phyloP scores from a whole-genome alignment of 64 coral and sea anemone genomes.

The Montipora capricornis region DNA sequence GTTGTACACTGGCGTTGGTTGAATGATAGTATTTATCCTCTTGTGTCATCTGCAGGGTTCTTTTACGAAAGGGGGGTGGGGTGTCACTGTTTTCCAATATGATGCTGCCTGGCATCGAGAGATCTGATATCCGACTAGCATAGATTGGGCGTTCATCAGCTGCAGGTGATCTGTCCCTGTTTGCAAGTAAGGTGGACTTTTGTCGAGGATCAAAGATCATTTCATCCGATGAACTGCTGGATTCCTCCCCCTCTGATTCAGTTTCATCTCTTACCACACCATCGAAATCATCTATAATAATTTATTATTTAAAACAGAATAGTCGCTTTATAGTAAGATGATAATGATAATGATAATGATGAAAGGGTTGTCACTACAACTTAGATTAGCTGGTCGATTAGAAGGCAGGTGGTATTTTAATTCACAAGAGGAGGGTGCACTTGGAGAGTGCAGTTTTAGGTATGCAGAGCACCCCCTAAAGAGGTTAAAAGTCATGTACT shows the following conservation, averaged over 20 bases:
- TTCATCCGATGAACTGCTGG: conserved; percentile 79
- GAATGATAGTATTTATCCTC: neutral
- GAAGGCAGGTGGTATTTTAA: too few species aligned
- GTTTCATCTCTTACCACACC: conserved; percentile 44
- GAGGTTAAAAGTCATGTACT: too few species aligned
- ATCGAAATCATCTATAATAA: conserved; percentile 43
- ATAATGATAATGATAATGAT: too few species aligned
- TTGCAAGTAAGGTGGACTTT: neutral
- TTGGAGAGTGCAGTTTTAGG: too few species aligned
- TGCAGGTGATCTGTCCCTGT: neutral
- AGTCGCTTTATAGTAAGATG: too few species aligned
- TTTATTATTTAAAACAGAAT: neutral
- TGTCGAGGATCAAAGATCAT: conserved; percentile 64
- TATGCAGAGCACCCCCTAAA: too few species aligned
- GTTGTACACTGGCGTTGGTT: neutral
- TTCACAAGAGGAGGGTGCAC: too few species aligned
- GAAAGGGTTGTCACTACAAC: too few species aligned
- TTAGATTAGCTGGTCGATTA: too few species aligned
- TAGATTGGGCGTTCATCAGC: neutral
- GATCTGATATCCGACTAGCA: neutral
- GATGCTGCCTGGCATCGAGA: conserved; percentile 29
- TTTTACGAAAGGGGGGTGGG: conserved; percentile 40
- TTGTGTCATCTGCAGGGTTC: conserved; percentile 1
- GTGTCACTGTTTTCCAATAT: conserved; percentile 37
- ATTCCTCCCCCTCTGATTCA: conserved; percentile 71